Base-by-base conservation (phyloP, 1,140 invertebrate species). In the Zaprionus vittiger region DNA sequence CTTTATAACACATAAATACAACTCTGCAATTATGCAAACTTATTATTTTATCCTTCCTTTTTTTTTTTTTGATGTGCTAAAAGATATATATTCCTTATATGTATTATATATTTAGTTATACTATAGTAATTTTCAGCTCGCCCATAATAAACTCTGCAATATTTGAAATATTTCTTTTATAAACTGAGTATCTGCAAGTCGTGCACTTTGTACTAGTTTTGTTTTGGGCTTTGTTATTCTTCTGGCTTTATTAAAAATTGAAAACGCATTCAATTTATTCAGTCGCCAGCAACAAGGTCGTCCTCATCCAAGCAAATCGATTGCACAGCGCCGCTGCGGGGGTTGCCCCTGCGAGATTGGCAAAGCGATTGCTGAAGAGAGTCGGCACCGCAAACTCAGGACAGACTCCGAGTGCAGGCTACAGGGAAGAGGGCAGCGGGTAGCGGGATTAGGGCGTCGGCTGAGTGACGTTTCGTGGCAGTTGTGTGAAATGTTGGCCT, bases 241-340 rank as follows among this genome's bases (percentile, higher is more conserved):
- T 73, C 37, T 72, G 59, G 68, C 78, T 90, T 89, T 89, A 90
- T 90, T 85, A 89, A 89, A 89, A 89, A 87, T 89, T 90, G 85
- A 89, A 89, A 89, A 89, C 85, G 85, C 85, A 89, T 89, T 89
- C 84, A 89, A 89, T 89, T 89, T 90, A 89, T 89, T 81, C 84
- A 90, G 78, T 73, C 62, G 83, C 52, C 57, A 38, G 63, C 65
- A 87, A 72, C 84, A 89, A 89, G 84, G 84, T 89, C 84, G 78
- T 79, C 68, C 56, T 56, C 61, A 71, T 52, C 78, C 69, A 81
- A 70, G 75, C 85, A 81, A 90, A 81, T 90, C 71, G 77, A 90
- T 81, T 89, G 84, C 73, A 69, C 72, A 54, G 34, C 70, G 55
- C 68, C 60, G 80, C 73, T 26, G 47, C 65, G 44, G 79, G 75